phyloP scores from a whole-genome alignment of 2,797 vertebrate genomes.

The Lepilemur ruficaudatus region DNA sequence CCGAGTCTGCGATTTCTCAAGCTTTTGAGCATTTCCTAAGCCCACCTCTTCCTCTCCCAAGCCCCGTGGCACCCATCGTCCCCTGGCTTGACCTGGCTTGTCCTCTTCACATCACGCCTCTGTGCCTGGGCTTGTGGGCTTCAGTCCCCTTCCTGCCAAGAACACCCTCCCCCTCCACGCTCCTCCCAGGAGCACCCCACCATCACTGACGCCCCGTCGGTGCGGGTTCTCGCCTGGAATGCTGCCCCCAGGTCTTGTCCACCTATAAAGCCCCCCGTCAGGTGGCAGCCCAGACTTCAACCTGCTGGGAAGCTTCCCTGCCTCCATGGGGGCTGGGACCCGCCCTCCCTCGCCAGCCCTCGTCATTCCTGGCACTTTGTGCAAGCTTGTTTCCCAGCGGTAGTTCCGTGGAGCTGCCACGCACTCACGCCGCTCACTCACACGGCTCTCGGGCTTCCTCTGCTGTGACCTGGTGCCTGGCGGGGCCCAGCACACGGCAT shows the following conservation, averaged over 20 bases:
- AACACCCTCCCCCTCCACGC: fast-evolving
- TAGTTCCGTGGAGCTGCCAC: fast-evolving
- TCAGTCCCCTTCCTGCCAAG: neutral
- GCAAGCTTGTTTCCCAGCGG: fast-evolving
- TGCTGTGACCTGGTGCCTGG: fast-evolving
- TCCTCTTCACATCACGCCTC: fast-evolving
- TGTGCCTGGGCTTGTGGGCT: fast-evolving
- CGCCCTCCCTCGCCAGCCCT: no score
- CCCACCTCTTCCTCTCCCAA: fast-evolving
- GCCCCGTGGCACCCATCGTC: fast-evolving
- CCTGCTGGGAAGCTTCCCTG: neutral
- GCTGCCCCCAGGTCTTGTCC: neutral
- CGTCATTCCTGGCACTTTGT: fast-evolving
- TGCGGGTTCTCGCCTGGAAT: fast-evolving
- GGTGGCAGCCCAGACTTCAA: neutral
- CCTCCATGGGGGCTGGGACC: fast-evolving
- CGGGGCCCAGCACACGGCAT: neutral
- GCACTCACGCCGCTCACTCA: fast-evolving
- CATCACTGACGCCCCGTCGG: fast-evolving
- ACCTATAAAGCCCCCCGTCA: fast-evolving
- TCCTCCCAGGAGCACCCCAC: no score
- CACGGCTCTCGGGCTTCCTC: fast-evolving
- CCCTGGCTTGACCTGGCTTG: fast-evolving
- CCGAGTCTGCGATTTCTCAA: neutral
- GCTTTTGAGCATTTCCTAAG: neutral